Percentiles rank a stretch among this genome's conserved stretches.
These are phyloP conservation scores for Acrocephalus scirpaceus DNA, from an alignment of 2,797 vertebrate genomes.

Conservation along the genomic window DNA sequence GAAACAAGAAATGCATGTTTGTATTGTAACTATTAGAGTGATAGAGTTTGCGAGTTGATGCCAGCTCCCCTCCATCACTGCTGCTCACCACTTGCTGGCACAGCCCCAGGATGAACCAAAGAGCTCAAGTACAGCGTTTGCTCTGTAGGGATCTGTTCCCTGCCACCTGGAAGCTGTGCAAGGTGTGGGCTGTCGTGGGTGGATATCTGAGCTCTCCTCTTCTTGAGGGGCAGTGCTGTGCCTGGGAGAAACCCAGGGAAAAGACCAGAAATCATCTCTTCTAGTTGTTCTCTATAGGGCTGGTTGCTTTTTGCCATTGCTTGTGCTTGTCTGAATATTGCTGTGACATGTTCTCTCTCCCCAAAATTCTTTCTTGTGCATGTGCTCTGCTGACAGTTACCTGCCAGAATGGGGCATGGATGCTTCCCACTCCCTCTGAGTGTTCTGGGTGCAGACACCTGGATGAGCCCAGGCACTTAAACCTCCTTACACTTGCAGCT, in stretches of 20 bases:
- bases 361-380: accelerated
- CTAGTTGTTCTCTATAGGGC: not conserved
- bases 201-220: not conserved
- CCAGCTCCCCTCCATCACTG: not conserved
- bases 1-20: not conserved
- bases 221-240: not conserved
- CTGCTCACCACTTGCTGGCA: not conserved
- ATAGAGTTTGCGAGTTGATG: not conserved
- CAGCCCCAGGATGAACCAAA: not conserved
- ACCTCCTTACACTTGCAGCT: not conserved
- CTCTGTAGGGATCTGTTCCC: not conserved
- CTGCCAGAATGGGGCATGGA: not conserved
- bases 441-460: not conserved
- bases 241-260: not conserved
- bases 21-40: not conserved
- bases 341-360: not conserved
- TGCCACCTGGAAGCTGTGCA: not conserved
- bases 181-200: not conserved
- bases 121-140: accelerated
- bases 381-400: not conserved
- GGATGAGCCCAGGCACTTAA: not conserved
- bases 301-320: not conserved
- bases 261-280: not conserved
- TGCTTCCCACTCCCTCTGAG: not conserved
- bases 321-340: not conserved